phyloP scores from a whole-genome alignment of 2,113 vertebrate genomes.

The Seriola aureovittata region DNA sequence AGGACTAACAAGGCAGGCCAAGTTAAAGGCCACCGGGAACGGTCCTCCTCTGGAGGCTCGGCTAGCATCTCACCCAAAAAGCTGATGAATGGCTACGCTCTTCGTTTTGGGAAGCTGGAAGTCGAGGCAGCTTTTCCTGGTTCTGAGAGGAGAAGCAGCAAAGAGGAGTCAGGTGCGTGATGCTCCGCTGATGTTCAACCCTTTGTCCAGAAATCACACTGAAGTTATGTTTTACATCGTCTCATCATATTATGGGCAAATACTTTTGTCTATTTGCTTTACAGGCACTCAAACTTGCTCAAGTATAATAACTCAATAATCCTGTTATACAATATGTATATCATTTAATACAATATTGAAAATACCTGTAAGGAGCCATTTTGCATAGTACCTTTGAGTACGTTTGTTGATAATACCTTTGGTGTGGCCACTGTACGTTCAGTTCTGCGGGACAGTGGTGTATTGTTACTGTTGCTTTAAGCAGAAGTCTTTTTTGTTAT shows the following conservation, averaged over 20 bases:
- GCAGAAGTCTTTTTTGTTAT: too few species aligned
- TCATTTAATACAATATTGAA: too few species aligned
- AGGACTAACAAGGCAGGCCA: conserved; percentile 80
- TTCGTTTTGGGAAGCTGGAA: conserved; percentile 82
- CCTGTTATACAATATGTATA: too few species aligned
- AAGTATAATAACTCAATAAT: too few species aligned
- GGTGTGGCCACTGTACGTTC: too few species aligned
- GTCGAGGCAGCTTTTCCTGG: conserved; percentile 74
- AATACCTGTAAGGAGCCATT: too few species aligned
- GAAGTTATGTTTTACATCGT: not conserved
- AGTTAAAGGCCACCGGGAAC: conserved; percentile 79
- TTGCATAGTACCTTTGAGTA: too few species aligned
- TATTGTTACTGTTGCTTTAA: too few species aligned
- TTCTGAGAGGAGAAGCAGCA: conserved; percentile 77
- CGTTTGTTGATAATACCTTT: too few species aligned
- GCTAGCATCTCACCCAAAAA: conserved; percentile 77
- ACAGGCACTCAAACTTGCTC: not conserved
- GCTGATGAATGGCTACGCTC: conserved; percentile 81
- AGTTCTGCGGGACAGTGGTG: too few species aligned
- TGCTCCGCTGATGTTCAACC: not conserved
- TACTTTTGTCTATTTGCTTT: not conserved
- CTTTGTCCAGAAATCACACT: not conserved
- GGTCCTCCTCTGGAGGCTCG: conserved; percentile 81
- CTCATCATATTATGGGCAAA: not conserved
- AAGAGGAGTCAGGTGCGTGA: conserved; percentile 83